Conservation (phyloP, 2,888 invertebrate species). For the Ectemnius continuus region DNA sequence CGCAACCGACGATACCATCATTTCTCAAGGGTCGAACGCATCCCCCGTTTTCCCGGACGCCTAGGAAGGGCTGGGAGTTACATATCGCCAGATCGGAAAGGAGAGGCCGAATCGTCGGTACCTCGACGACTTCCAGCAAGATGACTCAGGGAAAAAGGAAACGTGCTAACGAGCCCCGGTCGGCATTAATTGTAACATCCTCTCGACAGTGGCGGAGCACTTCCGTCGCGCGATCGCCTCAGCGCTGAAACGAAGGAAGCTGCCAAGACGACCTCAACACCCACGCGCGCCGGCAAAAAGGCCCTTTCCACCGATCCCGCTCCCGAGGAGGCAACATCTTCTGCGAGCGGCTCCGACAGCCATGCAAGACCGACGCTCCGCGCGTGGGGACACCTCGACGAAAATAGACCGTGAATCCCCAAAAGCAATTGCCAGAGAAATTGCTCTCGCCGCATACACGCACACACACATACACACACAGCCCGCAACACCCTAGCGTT, state of each 20-base stretch:
- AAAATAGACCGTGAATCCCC: constrained; percentile 8
- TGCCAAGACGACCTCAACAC: constrained; percentile 74
- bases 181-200: constrained; percentile 77
- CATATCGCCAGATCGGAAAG: background rate
- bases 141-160: constrained; percentile 75
- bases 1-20: too few relatives aligned
- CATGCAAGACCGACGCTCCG: background rate
- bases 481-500: too few relatives aligned
- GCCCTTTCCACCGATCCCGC: constrained; percentile 40
- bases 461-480: too few relatives aligned
- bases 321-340: background rate
- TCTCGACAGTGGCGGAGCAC: constrained; percentile 66
- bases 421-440: constrained; percentile 5
- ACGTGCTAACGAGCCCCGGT: constrained; percentile 75
- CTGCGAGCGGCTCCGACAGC: background rate
- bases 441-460: background rate
- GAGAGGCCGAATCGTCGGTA: constrained; percentile 19
- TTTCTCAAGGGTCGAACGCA: too few relatives aligned
- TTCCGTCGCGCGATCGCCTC: constrained; percentile 64
- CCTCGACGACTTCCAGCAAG: constrained; percentile 54
- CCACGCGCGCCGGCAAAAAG: constrained; percentile 66
- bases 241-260: constrained; percentile 70
- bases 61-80: background rate
- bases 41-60: background rate
- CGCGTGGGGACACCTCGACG: background rate